Percentiles rank a stretch among this genome's conserved stretches.
Evolutionary conservation across 2,797 vertebrate genomes (phyloP).

Genomic region (Phrynocephalus guinanensis): DNA sequence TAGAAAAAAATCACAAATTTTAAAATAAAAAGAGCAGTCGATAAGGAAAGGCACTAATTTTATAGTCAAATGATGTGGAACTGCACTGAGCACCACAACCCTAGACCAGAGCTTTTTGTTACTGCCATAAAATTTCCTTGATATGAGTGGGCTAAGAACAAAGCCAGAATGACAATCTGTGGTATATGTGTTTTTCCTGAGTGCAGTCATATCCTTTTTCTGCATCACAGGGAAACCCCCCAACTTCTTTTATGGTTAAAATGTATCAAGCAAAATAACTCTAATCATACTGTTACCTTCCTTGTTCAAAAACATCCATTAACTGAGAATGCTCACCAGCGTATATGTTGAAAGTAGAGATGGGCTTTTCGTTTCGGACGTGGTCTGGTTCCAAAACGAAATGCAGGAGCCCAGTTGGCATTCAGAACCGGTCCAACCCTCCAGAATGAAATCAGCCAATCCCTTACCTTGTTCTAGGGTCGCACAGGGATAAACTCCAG

Average conservation of each 20-base stretch:
- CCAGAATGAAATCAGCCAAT: too few relatives aligned
- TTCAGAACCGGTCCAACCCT: too few relatives aligned
- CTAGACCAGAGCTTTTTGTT: slow-evolving; percentile 28
- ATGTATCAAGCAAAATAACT: slow-evolving; percentile 21
- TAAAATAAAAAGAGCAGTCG: slow-evolving; percentile 20
- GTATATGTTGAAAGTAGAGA: background rate
- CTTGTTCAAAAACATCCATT: slow-evolving; percentile 5
- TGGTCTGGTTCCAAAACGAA: too few relatives aligned
- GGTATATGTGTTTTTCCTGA: slow-evolving; percentile 8
- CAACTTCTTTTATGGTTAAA: slow-evolving; percentile 21
- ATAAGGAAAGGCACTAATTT: slow-evolving; percentile 25
- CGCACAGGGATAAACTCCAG: too few relatives aligned
- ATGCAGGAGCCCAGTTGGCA: too few relatives aligned
- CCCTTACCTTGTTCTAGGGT: too few relatives aligned
- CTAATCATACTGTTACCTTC: slow-evolving; percentile 25
- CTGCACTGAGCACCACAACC: background rate
- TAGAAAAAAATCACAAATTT: slow-evolving; percentile 12
- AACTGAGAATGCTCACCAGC: background rate
- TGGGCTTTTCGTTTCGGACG: too few relatives aligned
- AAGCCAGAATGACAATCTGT: slow-evolving; percentile 11
- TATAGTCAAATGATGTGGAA: slow-evolving; percentile 37
- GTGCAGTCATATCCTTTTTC: slow-evolving; percentile 4
- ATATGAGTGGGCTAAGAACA: slow-evolving; percentile 15
- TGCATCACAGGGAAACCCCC: background rate
- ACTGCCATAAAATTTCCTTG: background rate